Conservation (phyloP, 2,113 vertebrate species). For the Callionymus lyra region DNA sequence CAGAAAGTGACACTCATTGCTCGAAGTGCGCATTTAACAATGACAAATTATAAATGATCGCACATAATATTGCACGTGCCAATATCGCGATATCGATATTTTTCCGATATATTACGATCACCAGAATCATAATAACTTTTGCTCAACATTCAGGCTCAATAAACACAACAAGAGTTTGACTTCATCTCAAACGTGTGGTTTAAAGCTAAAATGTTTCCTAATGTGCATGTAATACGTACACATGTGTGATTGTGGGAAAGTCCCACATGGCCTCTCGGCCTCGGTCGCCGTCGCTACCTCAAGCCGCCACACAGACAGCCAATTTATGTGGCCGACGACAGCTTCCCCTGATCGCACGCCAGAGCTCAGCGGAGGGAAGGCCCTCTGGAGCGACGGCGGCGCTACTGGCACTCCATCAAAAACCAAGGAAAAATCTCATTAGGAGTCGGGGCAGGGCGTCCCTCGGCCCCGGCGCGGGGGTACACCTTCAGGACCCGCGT, state of each 20-base stretch:
- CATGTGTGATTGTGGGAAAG: constrained; percentile 56
- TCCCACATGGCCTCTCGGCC: constrained; percentile 65
- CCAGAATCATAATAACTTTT: no score
- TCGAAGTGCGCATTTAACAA: no score
- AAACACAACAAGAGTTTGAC: no score
- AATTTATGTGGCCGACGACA: constrained; percentile 75
- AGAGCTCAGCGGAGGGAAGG: constrained; percentile 65
- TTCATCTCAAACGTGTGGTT: constrained; percentile 4
- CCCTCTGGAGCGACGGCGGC: constrained; percentile 67
- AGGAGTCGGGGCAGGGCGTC: constrained; percentile 26
- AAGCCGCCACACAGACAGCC: constrained; percentile 70
- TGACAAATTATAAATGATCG: no score
- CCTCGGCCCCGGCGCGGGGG: constrained; percentile 20
- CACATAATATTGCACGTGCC: no score
- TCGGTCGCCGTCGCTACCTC: constrained; percentile 63
- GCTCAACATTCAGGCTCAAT: no score
- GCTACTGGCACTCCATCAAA: constrained; percentile 75
- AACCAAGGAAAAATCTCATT: constrained; percentile 62
- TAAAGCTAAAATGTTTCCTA: constrained; percentile 42
- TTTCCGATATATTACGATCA: no score
- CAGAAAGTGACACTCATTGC: no score
- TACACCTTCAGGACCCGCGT: constrained; percentile 43
- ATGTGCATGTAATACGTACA: constrained; percentile 47
- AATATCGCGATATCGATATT: no score
- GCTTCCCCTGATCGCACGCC: constrained; percentile 79